These are phyloP conservation scores for Heliconius cydno DNA, from an alignment of 2,888 invertebrate species.

Conservation along the genomic window DNA sequence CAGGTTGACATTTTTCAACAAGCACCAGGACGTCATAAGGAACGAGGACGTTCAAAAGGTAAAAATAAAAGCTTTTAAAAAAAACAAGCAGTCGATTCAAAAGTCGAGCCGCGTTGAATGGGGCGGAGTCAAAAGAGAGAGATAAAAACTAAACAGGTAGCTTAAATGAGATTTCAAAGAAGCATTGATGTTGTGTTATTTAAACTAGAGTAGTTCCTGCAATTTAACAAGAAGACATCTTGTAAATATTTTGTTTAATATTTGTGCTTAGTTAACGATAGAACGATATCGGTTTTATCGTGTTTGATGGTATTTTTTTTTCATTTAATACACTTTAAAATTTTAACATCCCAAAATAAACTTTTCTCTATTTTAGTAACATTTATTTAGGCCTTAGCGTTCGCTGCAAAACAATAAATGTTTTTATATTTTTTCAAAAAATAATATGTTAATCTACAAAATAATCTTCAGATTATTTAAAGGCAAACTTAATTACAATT, in stretches of 20 bases:
- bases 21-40: conserved; percentile 35
- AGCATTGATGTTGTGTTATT: neutral
- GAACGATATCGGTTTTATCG: neutral
- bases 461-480: neutral
- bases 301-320: neutral
- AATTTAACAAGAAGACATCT: neutral
- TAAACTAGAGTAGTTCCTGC: conserved; percentile 1
- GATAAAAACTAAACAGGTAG: conserved; percentile 14
- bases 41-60: conserved; percentile 14
- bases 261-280: neutral
- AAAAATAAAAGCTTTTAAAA: neutral
- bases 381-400: neutral
- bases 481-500: neutral
- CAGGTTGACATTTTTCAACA: conserved; percentile 29
- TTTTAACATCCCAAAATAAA: neutral
- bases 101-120: conserved; percentile 17
- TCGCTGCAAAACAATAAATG: neutral
- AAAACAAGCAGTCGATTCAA: conserved; percentile 11
- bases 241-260: neutral
- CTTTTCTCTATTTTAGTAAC: neutral
- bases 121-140: conserved; percentile 22
- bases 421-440: neutral
- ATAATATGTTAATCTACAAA: neutral
- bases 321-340: neutral
- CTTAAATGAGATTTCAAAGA: conserved; percentile 7